A percentile compares a stretch with the other conserved stretches of the same genome.
Conservation (phyloP, 2,797 vertebrate species). For the Channallabes apus region DNA sequence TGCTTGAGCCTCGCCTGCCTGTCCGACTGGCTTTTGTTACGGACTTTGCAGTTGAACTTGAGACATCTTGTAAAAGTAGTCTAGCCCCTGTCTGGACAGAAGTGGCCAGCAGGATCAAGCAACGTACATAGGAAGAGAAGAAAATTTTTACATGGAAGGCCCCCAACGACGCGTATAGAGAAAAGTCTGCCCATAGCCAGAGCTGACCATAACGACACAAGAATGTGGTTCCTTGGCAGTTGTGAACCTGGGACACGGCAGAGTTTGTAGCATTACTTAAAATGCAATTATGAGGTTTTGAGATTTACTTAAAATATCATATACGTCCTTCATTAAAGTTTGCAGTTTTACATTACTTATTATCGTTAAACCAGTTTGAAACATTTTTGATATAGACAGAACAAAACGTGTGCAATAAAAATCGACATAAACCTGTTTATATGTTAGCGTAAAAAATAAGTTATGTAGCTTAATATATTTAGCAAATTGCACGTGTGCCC, state of each 20-base stretch:
- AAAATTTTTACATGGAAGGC: slow-evolving; percentile 60
- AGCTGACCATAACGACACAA: slow-evolving; percentile 22
- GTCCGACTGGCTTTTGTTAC: slow-evolving; percentile 74
- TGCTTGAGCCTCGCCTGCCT: slow-evolving; percentile 61
- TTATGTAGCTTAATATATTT: not conserved
- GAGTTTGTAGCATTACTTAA: not conserved
- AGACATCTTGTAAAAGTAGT: slow-evolving; percentile 83
- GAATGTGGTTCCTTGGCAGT: slow-evolving; percentile 24
- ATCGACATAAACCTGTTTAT: not conserved
- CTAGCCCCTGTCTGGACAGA: slow-evolving; percentile 75
- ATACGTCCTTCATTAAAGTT: not conserved
- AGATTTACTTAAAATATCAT: not conserved
- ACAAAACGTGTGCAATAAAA: not conserved
- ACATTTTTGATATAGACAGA: not conserved
- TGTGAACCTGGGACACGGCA: not conserved
- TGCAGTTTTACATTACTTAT: not conserved
- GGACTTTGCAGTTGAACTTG: slow-evolving; percentile 79
- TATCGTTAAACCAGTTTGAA: not conserved
- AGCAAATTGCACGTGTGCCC: no score
- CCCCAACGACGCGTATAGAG: slow-evolving; percentile 55
- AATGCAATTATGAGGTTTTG: not conserved
- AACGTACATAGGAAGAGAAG: slow-evolving; percentile 55
- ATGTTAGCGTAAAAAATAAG: not conserved
- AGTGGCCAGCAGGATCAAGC: slow-evolving; percentile 52
- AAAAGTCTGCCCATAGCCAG: slow-evolving; percentile 26